Evolutionary conservation across 2,888 invertebrate genomes (phyloP), one percentile per base, ranked within the genome.

Genomic region (Spodoptera picta): DNA sequence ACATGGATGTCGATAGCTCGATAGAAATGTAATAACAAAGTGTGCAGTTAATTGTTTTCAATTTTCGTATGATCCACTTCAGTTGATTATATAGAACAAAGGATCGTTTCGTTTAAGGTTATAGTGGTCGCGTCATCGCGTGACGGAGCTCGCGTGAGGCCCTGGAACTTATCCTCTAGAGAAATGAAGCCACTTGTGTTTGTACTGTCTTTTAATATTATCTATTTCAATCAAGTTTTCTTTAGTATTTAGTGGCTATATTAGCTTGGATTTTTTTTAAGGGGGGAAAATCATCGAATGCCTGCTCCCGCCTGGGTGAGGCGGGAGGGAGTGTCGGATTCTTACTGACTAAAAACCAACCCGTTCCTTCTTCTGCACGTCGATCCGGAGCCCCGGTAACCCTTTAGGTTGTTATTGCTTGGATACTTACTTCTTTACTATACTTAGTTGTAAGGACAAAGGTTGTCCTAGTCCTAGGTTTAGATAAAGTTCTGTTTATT

Each of bases 11-110:
- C 24, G 45, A 27, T 44, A 56, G 43, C 9, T 12, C 24, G 45
- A 27, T 44, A 56, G 43, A 11, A 42, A 41, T 42, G 51, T 23
- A 56, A 47, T 44, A 67, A 58, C 42, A 49, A 53, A 52, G 60
- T 67, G 59, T 55, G 46, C 63, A 57, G 42, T 36, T 69, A 79
- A 69, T 70, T 73, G 65, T 69, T 67, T 69, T 61, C 67, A 79
- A 77, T 79, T 77, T 70, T 73, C 61, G 24, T 73, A 75, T 69
- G 67, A 69, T 64, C 77, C 79, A 77, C 77, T 79, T 53, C 65
- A 66, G 53, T 79, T 79, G 73, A 79, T 79, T 79, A 60, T 62
- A 44, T 69, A 49, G 69, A 63, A 72, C 72, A 75, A 75, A 69
- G 68, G 56, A 64, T 44, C 75, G 66, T 73, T 75, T 67, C 52